Conservation (phyloP, 2,113 vertebrate genomes). For the Xyliphius kryptos region DNA sequence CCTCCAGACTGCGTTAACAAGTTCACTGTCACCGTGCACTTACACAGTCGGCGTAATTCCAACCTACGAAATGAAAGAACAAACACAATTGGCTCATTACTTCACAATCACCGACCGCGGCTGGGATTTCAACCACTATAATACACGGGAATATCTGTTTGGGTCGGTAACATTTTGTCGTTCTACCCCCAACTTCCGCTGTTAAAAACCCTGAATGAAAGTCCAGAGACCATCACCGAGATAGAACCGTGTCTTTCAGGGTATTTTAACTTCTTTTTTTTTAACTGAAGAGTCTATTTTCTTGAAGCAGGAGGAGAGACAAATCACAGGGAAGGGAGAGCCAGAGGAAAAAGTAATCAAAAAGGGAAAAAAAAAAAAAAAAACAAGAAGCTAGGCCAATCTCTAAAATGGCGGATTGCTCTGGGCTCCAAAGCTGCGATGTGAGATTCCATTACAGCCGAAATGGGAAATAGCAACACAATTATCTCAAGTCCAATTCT, state of each 20-base stretch:
- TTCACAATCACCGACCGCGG: neutral
- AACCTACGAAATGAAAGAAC: no score
- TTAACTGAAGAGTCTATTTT: conserved; percentile 27
- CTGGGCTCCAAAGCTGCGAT: conserved; percentile 44
- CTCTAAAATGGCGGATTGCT: conserved; percentile 43
- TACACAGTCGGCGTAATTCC: no score
- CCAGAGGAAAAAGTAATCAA: conserved; percentile 27
- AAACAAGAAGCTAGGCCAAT: conserved; percentile 42
- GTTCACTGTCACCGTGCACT: no score
- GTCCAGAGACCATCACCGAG: neutral
- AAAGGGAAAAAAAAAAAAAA: conserved; percentile 48
- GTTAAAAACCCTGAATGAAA: conserved; percentile 6
- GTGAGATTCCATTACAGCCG: conserved; percentile 61
- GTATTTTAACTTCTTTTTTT: neutral
- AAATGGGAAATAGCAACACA: conserved; percentile 68
- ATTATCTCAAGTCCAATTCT: conserved; percentile 70
- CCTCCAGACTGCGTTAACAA: no score
- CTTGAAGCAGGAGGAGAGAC: conserved; percentile 33
- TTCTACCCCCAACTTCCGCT: neutral
- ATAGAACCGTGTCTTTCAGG: conserved; percentile 21
- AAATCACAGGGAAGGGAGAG: conserved; percentile 45
- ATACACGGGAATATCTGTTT: neutral
- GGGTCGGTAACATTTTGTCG: neutral
- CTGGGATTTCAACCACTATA: neutral
- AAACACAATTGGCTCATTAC: no score